Conservation (phyloP, 2,113 vertebrate genomes). For the Gallinago jamesoni region DNA sequence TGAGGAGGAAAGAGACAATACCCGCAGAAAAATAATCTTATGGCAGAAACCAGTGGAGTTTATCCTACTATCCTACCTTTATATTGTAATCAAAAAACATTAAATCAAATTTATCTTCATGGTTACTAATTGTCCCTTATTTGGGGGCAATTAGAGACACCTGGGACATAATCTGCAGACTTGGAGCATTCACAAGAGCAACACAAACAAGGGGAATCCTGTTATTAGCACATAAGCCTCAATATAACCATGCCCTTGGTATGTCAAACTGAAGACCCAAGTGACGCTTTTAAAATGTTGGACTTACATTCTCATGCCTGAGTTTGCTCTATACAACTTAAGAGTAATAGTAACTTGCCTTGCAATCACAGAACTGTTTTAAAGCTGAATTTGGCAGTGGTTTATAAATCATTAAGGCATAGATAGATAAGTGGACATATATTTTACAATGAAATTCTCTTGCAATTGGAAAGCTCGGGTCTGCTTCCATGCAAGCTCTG, state of each 20-base stretch:
- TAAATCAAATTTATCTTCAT: not conserved
- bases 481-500: not conserved
- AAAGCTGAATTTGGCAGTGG: not conserved
- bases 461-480: not conserved
- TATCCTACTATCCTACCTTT: not conserved
- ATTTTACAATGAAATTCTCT: not conserved
- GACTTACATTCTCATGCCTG: not conserved
- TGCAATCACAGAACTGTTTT: not conserved
- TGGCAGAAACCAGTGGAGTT: not conserved
- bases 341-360: not conserved
- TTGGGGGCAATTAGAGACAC: not conserved
- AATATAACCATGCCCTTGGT: not conserved
- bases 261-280: rapidly evolving
- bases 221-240: not conserved
- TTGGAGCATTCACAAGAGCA: not conserved
- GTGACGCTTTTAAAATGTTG: not conserved
- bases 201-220: not conserved
- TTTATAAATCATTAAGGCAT: not conserved
- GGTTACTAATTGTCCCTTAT: not conserved
- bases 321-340: not conserved
- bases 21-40: not conserved
- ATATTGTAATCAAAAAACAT: not conserved
- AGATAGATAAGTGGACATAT: rapidly evolving
- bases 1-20: not conserved
- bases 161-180: not conserved